These are phyloP conservation scores for Lypha dubia DNA, from an alignment of 2,888 invertebrate species.

Conservation along the genomic window DNA sequence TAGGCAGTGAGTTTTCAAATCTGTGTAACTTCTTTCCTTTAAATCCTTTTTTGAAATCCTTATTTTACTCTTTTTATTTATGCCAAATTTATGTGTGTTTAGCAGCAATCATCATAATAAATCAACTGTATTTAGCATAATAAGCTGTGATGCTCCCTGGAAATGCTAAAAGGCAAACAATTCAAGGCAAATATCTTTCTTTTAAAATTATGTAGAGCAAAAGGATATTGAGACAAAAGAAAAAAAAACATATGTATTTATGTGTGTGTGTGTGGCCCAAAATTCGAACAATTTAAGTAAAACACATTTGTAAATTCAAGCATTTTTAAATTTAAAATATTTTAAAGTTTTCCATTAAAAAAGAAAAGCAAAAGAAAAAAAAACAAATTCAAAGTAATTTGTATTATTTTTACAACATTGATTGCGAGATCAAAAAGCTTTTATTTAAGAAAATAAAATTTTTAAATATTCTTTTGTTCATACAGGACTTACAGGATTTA, in stretches of 20 bases:
- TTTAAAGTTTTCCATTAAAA: neutral
- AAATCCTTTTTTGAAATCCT: neutral
- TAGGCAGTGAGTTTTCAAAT: too few species aligned
- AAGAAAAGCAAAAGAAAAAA: neutral
- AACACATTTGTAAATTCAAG: neutral
- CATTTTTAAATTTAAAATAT: neutral
- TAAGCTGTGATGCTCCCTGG: neutral
- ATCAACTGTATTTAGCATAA: neutral
- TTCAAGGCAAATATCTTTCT: neutral
- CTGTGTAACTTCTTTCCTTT: neutral
- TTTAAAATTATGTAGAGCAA: neutral
- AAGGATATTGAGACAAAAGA: neutral
- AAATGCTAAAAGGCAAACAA: neutral
- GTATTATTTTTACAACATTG: constrained; percentile 62
- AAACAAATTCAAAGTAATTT: constrained; percentile 48
- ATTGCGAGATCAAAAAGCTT: constrained; percentile 73
- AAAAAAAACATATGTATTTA: neutral
- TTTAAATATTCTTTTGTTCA: constrained; percentile 67
- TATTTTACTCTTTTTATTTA: neutral
- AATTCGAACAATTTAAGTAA: neutral
- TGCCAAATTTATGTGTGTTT: neutral
- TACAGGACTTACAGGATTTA: constrained; percentile 75
- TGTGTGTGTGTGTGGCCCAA: neutral
- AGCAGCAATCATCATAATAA: neutral
- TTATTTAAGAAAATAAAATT: constrained; percentile 23